Evolutionary conservation across 2,888 invertebrate genomes (phyloP), one percentile per base, ranked within the genome.

Genomic region (Mystacides longicornis): DNA sequence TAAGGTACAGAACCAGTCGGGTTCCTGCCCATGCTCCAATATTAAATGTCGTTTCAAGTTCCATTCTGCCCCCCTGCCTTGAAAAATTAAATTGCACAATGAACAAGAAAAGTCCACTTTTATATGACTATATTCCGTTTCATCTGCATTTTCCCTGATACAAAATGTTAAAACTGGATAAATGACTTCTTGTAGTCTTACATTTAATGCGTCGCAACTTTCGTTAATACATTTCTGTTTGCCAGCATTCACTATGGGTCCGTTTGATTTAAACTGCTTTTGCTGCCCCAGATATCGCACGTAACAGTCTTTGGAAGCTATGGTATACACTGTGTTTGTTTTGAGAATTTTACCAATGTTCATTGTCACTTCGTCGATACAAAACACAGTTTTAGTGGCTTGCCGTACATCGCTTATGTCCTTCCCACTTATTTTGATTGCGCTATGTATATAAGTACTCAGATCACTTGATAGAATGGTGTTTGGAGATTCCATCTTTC

Each of bases 21-120:
- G 51, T 43, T 51, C 51, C 1, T 22, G n/a, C 9, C 51, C 51
- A n/a, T 51, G 51, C n/a, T 51, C 9, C 9, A n/a, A n/a, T 14
- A 21, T 23, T 9, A 51, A 5, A 31, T 51, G 51, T 19, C 21
- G 19, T 22, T 22, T 18, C 16, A 51, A 14, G 16, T 51, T 31
- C 3, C n/a, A 14, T n/a, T 16, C 21, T 4, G 22, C 43, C 11
- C 11, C 16, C n/a, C 23, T 14, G 11, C 43, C 51, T 5, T 21
- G n/a, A 23, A 23, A 43, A n/a, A 7, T 21, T 5, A 51, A 7
- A 16, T 51, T 37, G 16, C 51, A 51, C 43, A 51, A 43, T n/a
- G 23, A 7, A 43, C 51, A 51, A 19, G 18, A 11, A 14, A 45
- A 19, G 9, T 7, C 37, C 16, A 37, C n/a, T n/a, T n/a, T n/a